These are phyloP conservation scores for Himalopsyche tibetana DNA, from an alignment of 2,888 invertebrate species.

Conservation along the genomic window DNA sequence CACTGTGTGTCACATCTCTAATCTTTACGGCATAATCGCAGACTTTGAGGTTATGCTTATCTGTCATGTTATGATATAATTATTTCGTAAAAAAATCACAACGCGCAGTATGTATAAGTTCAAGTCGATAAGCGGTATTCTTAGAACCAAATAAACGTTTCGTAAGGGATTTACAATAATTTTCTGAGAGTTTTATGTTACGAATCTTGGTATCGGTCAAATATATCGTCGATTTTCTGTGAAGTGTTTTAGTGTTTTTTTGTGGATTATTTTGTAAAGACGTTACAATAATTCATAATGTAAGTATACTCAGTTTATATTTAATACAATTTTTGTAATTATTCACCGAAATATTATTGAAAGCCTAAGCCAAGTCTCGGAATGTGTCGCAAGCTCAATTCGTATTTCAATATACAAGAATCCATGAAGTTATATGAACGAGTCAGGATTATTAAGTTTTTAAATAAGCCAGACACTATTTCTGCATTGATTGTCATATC, in stretches of 20 bases:
- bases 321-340: no score
- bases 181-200: neutral
- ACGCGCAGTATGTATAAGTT: neutral
- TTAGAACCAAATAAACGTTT: neutral
- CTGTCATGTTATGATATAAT: conserved; percentile 9
- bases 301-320: neutral
- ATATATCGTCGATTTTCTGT: neutral
- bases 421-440: no score
- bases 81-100: conserved; percentile 9
- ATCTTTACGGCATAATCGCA: neutral
- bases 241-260: neutral
- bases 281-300: neutral
- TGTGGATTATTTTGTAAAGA: neutral
- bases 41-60: conserved; percentile 30
- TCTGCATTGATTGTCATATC: no score
- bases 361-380: no score
- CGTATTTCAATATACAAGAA: no score
- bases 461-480: no score
- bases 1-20: neutral
- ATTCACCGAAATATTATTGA: no score
- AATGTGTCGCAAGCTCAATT: no score
- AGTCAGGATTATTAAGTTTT: no score
- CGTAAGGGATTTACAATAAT: neutral
- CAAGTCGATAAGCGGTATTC: conserved; percentile 8
- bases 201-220: neutral